Evolutionary conservation across 2,888 invertebrate species (phyloP).

Genomic region (Idaea aversata): DNA sequence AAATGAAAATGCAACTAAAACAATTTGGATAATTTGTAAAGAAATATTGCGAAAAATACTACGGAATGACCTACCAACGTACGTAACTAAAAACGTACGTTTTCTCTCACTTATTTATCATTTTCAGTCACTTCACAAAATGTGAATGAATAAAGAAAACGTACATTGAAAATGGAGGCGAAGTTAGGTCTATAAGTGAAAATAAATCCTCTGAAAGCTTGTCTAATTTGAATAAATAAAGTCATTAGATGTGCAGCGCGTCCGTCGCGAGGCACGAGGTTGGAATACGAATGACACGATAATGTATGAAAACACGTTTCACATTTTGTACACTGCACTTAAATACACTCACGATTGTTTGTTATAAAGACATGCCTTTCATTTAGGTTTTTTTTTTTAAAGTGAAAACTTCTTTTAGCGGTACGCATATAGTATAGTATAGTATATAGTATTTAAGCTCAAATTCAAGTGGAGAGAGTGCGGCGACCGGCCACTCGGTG

Average conservation of each 20-base stretch:
- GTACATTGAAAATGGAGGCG: background rate
- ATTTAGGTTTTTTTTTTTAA: no score
- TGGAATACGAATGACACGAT: conserved; percentile 8
- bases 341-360: background rate
- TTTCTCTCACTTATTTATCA: background rate
- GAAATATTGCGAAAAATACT: no score
- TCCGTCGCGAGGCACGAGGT: background rate
- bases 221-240: conserved; percentile 24
- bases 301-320: conserved; percentile 6
- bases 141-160: background rate
- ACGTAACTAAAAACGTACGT: no score
- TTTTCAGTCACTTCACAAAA: background rate
- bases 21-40: no score
- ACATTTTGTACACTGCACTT: background rate
- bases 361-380: background rate
- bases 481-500: no score
- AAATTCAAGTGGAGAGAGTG: no score
- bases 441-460: no score
- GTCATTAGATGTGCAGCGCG: conserved; percentile 17
- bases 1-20: no score
- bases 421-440: no score
- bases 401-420: no score
- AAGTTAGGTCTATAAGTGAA: conserved; percentile 8
- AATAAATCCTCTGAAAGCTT: conserved; percentile 8
- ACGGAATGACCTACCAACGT: no score